Evolutionary conservation across 2,888 invertebrate species (phyloP), one percentile per base, ranked within the genome.

Genomic region (Sinotaia quadrata): DNA sequence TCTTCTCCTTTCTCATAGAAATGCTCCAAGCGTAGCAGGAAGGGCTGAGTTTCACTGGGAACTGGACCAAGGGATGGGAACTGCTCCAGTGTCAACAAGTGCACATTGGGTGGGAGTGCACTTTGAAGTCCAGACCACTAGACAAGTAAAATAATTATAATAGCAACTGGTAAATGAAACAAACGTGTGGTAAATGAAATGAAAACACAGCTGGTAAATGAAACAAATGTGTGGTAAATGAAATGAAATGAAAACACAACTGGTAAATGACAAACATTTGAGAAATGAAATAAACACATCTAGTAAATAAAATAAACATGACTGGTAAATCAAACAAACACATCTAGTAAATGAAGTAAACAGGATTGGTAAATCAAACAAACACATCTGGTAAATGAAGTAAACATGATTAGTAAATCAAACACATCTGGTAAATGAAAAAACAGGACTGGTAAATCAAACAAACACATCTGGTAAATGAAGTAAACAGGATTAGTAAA

Each of bases 21-120:
- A 73, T 89, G 89, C 73, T 89, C 89, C 27, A 89, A 79, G 65
- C 89, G 78, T 18, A 89, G 69, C 33, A 89, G 78, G 49, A 84
- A 75, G 8, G 75, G 81, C 36, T 74, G 78, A 15, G 72, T 27
- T 2, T 54, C 63, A 24, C 72, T 72, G 1, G 74, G 66, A 0
- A 70, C 72, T 21, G 77, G 69, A 10, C 74, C 72, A 31, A 72
- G 74, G 2, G 73, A 77, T 15, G 66, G 67, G 83, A 84, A 86
- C 67, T 83, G 84, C 65, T 88, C 88, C 57, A 89, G 72, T 4
- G 89, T 87, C 66, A 89, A 75, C 37, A 89, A 73, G 70, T 89
- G 85, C 4, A 89, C 82, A 73, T 82, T 80, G 0, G 54, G 62
- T 24, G 83, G 82, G 5, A 84, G 70, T 0, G 61, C 54, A n/a